Evolutionary conservation across 2,113 vertebrate species (phyloP), one percentile per base, ranked within the genome.

Genomic region (Pachypanchax playfairii): DNA sequence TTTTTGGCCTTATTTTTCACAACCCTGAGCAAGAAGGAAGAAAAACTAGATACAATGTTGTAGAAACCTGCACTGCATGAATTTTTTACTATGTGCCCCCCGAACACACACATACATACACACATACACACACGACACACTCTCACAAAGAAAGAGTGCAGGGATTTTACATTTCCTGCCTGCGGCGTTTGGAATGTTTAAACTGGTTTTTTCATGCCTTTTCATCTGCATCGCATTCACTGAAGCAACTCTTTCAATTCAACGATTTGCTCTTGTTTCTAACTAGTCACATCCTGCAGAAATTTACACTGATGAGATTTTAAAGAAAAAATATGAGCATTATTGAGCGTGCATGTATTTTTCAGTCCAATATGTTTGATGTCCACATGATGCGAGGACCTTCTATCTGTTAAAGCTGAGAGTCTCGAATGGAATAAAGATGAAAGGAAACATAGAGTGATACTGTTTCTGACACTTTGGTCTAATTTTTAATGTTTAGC

Each of bases 11-110:
- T 36, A 21, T 46, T 21, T 22, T 38, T 44, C 50, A n/a, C n/a
- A n/a, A n/a, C n/a, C n/a, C n/a, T n/a, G n/a, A n/a, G n/a, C 29
- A 67, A 47, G 62, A 74, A 81, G 71, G 25, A 57, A 25, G n/a
- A 54, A 41, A 47, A 51, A 12, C 59, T 42, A n/a, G 43, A 42
- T 54, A 38, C 21, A 6, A 3, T 39, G 20, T 41, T 43, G 58
- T 61, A 69, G 60, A 64, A 73, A 73, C 66, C 31, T 31, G 39
- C 48, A 49, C 18, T 8, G 15, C 56, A 85, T 86, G 4, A 55
- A 86, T 82, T 54, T 80, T 83, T 83, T 53, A 73, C 18, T 20
- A 70, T 54, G 7, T n/a, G n/a, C n/a, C n/a, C n/a, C n/a, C n/a
- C n/a, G n/a, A n/a, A n/a, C 31, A 55, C 29, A 38, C 22, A 54